Base-by-base conservation (phyloP, 2,888 invertebrate genomes). In the Agonopterix arenella region DNA sequence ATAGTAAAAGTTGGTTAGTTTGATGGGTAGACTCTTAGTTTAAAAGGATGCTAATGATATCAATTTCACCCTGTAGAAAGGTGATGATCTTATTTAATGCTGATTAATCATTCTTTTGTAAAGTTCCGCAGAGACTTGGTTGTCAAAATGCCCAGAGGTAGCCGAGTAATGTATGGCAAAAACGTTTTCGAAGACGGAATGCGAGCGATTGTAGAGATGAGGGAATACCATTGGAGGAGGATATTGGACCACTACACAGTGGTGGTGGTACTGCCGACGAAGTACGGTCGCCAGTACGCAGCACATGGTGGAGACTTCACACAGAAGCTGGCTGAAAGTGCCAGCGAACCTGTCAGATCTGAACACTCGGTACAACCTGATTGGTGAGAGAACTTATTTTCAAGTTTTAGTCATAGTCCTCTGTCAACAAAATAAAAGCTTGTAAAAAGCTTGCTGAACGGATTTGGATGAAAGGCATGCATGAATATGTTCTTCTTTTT, bases 341-440 rank as follows among this genome's bases (percentile, higher is more conserved):
- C 84, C 0, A 60, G 73, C 50, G 68, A 69, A 13, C 76, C 81
- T 0, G 67, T 72, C 1, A 71, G 73, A 40, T 77, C 80, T 0
- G 84, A 84, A 18, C 84, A 78, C 52, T 65, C 76, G 1, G 68
- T 88, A 4, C 80, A 89, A 49, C 89, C 88, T 7, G 84, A 89
- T 49, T 89, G 89, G 89, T 89, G 64, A 53, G 62, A 18, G 10
- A 1, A n/a, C 13, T 28, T n/a, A 18, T n/a, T 11, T 11, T 11
- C 1, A n/a, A 9, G 1, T 8, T 40, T 40, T 40, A 40, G 11
- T 40, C n/a, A 4, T n/a, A 40, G n/a, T 10, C 40, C 28, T 5
- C 28, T 28, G 7, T 28, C 28, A 28, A 28, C 28, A 28, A 28
- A 28, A n/a, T n/a, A n/a, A n/a, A 28, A 28, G 28, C 28, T 18